These are phyloP conservation scores for Argopecten irradians DNA, from an alignment of 1,140 invertebrate species.

Conservation along the genomic window DNA sequence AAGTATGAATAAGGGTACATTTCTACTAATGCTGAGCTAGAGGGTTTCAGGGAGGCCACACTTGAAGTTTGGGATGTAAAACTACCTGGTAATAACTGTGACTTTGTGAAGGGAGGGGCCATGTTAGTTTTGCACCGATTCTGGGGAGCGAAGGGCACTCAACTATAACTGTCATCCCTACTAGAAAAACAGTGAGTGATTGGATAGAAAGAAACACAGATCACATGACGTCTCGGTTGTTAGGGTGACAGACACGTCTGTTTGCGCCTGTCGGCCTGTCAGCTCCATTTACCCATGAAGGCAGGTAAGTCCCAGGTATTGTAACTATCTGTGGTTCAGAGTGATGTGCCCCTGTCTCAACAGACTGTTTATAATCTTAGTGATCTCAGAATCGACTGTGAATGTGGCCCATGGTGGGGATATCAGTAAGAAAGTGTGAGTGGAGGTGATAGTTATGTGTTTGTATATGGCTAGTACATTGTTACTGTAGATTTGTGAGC, in stretches of 20 bases:
- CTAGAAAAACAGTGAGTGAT: not conserved
- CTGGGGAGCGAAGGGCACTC: too few species aligned
- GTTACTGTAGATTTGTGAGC: not conserved
- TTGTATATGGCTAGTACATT: not conserved
- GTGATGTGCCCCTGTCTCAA: not conserved
- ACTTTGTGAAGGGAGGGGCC: too few species aligned
- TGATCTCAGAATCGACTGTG: not conserved
- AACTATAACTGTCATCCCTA: constrained; percentile 16
- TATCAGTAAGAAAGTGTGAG: not conserved
- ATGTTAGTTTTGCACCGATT: too few species aligned
- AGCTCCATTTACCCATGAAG: not conserved
- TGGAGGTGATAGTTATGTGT: not conserved
- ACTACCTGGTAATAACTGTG: too few species aligned
- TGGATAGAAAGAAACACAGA: not conserved
- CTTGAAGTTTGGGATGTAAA: too few species aligned
- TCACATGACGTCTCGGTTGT: not conserved
- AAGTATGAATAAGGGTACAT: too few species aligned
- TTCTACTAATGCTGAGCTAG: too few species aligned
- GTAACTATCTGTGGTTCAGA: not conserved
- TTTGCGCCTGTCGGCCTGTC: not conserved
- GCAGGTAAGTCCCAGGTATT: constrained; percentile 15
- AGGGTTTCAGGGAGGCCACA: too few species aligned
- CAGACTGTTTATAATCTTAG: not conserved
- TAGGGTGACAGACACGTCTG: not conserved
- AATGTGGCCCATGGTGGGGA: not conserved